Evolutionary conservation across 1,140 invertebrate species (phyloP).

Genomic region (Ooceraea biroi): DNA sequence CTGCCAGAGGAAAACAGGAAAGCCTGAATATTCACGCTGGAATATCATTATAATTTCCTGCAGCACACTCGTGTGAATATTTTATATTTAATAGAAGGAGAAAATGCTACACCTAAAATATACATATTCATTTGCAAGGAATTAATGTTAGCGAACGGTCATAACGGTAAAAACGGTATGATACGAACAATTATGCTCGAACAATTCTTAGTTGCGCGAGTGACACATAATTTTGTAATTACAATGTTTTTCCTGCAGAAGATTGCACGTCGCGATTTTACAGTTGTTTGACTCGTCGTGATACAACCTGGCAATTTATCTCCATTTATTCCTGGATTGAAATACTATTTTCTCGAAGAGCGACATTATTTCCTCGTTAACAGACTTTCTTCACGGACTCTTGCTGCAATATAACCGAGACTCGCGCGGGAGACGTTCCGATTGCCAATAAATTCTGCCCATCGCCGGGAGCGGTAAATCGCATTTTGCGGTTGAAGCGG

Average conservation of each 20-base stretch:
- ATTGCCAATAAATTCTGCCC: constrained; percentile 17
- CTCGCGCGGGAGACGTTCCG: not conserved
- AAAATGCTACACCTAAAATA: too few relatives aligned
- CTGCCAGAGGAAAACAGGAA: not conserved
- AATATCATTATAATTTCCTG: constrained; percentile 15
- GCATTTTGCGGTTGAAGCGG: not conserved
- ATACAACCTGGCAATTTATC: not conserved
- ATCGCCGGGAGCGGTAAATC: not conserved
- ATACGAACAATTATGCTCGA: not conserved
- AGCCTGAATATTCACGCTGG: not conserved
- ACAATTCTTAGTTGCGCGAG: not conserved
- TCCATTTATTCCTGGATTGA: not conserved
- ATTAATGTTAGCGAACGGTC: too few relatives aligned
- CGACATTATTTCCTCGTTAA: constrained; percentile 5
- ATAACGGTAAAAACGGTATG: too few relatives aligned
- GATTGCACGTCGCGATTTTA: not conserved
- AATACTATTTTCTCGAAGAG: not conserved
- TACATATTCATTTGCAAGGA: too few relatives aligned
- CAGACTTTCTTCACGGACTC: not conserved
- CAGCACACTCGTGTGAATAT: not conserved
- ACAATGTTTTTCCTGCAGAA: not conserved
- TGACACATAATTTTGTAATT: constrained; percentile 7
- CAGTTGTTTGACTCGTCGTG: not conserved
- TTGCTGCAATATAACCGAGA: not conserved
- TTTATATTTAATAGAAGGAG: too few relatives aligned